Evolutionary conservation across 30 jellyfish, hydroid and myxozoan genomes (phyloP).

Genomic region (Nemopilema nomurai): DNA sequence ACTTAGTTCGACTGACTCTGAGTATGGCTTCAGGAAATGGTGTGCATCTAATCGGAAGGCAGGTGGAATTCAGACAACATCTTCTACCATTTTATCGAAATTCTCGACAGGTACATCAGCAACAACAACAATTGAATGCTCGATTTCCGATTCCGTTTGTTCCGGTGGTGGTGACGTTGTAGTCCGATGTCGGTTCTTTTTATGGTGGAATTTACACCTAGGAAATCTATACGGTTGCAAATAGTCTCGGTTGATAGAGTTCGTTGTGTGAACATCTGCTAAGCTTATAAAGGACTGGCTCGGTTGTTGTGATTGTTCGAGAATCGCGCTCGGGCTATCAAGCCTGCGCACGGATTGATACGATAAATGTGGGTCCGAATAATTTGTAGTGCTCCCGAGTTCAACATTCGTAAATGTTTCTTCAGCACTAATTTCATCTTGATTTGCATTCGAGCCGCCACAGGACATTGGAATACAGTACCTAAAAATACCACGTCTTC

Average conservation of each 20-base stretch:
- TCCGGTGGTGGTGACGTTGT: conserved; percentile 31
- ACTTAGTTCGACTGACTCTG: too few relatives aligned
- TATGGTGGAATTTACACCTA: conserved; percentile 74
- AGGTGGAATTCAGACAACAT: conserved; percentile 50
- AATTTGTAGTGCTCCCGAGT: conserved; percentile 9
- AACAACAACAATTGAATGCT: conserved; percentile 77
- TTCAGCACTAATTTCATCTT: conserved; percentile 46
- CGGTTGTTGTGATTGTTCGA: conserved; percentile 32
- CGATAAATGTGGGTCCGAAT: background rate
- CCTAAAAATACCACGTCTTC: conserved; percentile 19
- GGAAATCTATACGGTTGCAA: conserved; percentile 73
- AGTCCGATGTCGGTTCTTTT: conserved; percentile 60
- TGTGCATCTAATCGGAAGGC: background rate
- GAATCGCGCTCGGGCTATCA: conserved; percentile 6
- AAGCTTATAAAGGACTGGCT: conserved; percentile 24
- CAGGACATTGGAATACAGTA: conserved; percentile 48
- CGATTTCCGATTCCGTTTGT: conserved; percentile 36
- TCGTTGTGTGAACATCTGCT: conserved; percentile 29
- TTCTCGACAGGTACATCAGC: conserved; percentile 73
- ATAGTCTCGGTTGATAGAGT: conserved; percentile 50
- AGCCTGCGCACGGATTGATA: conserved; percentile 20
- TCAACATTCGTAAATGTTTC: conserved; percentile 21
- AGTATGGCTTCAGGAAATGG: background rate
- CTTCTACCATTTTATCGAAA: conserved; percentile 74
- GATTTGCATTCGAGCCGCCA: conserved; percentile 15